phyloP scores from a whole-genome alignment of 1,140 invertebrate genomes.

The Trachelipus rathkii region DNA sequence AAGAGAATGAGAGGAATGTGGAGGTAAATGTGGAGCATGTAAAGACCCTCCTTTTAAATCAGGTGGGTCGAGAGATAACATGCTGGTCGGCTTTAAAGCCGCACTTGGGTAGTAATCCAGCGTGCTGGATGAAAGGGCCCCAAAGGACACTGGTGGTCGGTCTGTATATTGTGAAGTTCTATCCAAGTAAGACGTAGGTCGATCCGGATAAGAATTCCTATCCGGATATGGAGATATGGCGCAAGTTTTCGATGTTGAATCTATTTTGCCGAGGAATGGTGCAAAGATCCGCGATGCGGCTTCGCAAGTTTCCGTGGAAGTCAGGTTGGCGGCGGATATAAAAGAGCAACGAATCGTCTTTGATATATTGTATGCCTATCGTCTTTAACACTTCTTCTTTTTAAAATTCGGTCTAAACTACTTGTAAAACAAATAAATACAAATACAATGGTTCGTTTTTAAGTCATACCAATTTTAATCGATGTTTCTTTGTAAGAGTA shows the following conservation, averaged over 20 bases:
- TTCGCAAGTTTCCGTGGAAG: constrained; percentile 11
- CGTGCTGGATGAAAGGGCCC: constrained; percentile 46
- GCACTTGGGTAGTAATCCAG: constrained; percentile 42
- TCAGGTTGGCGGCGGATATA: not conserved
- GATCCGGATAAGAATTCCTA: constrained; percentile 6
- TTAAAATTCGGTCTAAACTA: too few relatives aligned
- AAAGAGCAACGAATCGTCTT: not conserved
- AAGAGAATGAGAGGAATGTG: constrained; percentile 44
- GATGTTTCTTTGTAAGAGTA: too few relatives aligned
- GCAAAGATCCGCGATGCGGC: constrained; percentile 6
- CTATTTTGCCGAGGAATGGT: constrained; percentile 7
- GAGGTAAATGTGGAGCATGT: constrained; percentile 40
- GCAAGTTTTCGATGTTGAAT: not conserved
- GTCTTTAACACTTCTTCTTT: too few relatives aligned
- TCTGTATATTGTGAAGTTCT: constrained; percentile 12
- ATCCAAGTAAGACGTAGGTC: not conserved
- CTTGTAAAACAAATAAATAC: too few relatives aligned
- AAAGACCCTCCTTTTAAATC: constrained; percentile 42
- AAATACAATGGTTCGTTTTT: too few relatives aligned
- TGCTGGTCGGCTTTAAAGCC: constrained; percentile 39
- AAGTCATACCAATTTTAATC: too few relatives aligned
- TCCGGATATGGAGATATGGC: not conserved
- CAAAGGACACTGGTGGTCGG: constrained; percentile 42
- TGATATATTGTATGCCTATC: not conserved
- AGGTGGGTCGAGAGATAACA: constrained; percentile 43